phyloP scores from a whole-genome alignment of 2,113 vertebrate genomes.

The Entomyzon cyanotis region DNA sequence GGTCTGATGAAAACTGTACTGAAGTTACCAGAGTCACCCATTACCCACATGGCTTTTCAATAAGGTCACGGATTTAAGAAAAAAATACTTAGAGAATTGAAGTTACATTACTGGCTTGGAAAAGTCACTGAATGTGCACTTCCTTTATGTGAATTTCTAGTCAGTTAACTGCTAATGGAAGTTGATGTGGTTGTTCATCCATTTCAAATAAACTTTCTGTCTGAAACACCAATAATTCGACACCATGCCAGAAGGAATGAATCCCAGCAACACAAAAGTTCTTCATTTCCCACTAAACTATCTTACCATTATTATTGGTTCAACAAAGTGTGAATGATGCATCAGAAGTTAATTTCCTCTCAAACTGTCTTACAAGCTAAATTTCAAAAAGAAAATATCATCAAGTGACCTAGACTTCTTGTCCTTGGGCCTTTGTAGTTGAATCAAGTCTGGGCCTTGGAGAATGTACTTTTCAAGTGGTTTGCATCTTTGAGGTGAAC shows the following conservation, averaged over 20 bases:
- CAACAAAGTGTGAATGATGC: not conserved
- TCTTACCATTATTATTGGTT: not conserved
- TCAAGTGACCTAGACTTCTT: not conserved
- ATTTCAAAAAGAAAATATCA: not conserved
- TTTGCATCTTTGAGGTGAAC: not conserved
- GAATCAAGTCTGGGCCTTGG: not conserved
- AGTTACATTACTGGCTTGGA: not conserved
- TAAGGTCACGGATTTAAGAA: not conserved
- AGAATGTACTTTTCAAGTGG: not conserved
- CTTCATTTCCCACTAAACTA: not conserved
- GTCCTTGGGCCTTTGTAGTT: not conserved
- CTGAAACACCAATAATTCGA: not conserved
- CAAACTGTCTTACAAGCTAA: not conserved
- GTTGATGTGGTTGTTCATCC: not conserved
- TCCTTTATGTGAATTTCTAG: not conserved
- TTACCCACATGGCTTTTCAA: not conserved
- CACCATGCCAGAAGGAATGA: not conserved
- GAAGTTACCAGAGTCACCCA: not conserved
- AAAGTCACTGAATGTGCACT: not conserved
- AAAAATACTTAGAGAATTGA: not conserved
- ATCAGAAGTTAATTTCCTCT: not conserved
- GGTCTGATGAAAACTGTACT: not conserved
- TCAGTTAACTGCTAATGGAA: not conserved
- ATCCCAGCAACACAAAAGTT: not conserved
- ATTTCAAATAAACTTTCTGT: not conserved